These are phyloP conservation scores for Tetramorium parvispinum DNA, from an alignment of 1,140 invertebrate genomes.

Conservation along the genomic window DNA sequence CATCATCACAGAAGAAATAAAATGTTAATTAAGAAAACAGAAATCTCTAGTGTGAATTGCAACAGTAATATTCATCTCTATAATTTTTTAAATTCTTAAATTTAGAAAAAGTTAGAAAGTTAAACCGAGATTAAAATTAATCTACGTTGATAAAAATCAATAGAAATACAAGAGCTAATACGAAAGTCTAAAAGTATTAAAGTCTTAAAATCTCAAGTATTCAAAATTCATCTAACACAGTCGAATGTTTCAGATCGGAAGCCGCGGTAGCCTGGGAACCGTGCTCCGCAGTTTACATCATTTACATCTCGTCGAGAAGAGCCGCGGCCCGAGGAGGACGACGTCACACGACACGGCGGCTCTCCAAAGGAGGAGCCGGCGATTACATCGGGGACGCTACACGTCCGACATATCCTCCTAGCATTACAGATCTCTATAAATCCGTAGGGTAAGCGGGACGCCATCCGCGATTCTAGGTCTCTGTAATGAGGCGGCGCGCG, in stretches of 20 bases:
- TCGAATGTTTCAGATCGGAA: too few species aligned
- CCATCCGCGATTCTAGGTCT: constrained; percentile 74
- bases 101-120: too few species aligned
- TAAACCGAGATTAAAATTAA: too few species aligned
- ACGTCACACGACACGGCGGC: too few species aligned
- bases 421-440: constrained; percentile 77
- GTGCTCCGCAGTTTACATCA: background rate
- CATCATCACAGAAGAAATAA: too few species aligned
- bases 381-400: background rate
- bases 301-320: background rate
- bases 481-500: constrained; percentile 74
- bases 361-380: background rate
- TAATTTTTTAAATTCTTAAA: too few species aligned
- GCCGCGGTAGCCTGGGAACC: background rate
- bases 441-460: constrained; percentile 63
- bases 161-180: background rate
- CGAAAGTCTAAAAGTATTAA: background rate
- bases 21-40: too few species aligned
- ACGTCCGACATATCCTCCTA: background rate
- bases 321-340: background rate
- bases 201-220: too few species aligned
- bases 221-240: too few species aligned
- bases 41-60: too few species aligned
- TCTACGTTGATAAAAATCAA: too few species aligned
- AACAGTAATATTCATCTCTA: too few species aligned